A percentile compares a stretch with the other conserved stretches of the same genome.
phyloP scores from a whole-genome alignment of 2,888 invertebrate species.

The Tubiluchus corallicola region DNA sequence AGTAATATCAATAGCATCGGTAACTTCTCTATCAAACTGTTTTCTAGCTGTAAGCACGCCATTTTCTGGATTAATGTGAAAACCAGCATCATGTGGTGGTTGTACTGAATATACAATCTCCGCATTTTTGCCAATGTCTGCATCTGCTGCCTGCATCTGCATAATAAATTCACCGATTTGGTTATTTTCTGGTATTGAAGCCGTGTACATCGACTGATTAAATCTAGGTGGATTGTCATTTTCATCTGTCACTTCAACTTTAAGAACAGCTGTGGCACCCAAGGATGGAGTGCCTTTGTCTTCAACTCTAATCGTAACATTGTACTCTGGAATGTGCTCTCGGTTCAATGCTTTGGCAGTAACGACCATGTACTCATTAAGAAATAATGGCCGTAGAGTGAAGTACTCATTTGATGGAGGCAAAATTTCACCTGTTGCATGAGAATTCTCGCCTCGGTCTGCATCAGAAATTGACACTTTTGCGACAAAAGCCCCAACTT shows the following conservation, averaged over 20 bases:
- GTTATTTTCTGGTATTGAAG: not conserved
- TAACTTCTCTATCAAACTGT: not conserved
- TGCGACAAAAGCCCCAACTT: not conserved
- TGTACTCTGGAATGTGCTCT: not conserved
- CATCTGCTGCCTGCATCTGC: not conserved
- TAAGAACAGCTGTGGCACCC: not conserved
- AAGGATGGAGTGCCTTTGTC: not conserved
- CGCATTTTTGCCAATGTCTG: not conserved
- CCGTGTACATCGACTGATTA: not conserved
- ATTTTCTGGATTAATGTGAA: not conserved
- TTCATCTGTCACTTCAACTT: not conserved
- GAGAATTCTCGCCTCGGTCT: not conserved
- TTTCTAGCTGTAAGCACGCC: not conserved
- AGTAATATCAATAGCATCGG: not conserved
- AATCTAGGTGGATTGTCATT: not conserved
- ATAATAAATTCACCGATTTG: not conserved
- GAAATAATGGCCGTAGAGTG: not conserved
- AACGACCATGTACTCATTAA: conserved; percentile 1
- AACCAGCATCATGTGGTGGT: not conserved
- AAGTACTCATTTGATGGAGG: not conserved
- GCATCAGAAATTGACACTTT: conserved; percentile 1
- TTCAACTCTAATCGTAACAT: not conserved
- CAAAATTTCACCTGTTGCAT: conserved; percentile 1
- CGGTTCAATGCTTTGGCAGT: not conserved
- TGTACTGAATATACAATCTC: not conserved